Base-by-base conservation (phyloP, 1,140 invertebrate genomes). In the Chrysomallon squamiferum region DNA sequence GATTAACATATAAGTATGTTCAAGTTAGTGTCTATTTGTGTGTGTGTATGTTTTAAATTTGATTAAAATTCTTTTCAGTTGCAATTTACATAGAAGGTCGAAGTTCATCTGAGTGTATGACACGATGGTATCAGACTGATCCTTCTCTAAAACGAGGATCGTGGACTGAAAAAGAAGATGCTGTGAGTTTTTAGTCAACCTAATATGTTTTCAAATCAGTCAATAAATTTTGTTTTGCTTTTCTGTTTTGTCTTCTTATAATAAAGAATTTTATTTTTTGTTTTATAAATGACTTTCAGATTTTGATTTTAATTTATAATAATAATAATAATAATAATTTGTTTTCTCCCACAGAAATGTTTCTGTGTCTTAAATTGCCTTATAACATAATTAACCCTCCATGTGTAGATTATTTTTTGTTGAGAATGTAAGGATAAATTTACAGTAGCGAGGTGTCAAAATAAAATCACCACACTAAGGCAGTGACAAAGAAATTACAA, bases 101-200 rank as follows among this genome's bases (percentile, higher is more conserved):
- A 35, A 84, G 73, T 68, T 56, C 66, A 35, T 47, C 62, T 9
- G 73, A 82, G 54, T 83, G 82, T 58, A 38, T 59, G 18, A 59
- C 57, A 18, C 71, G 82, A 9, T 85, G 71, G 68, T 29, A 45
- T 9, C 68, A 72, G 45, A 72, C 84, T 3, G 73, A 84, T 50
- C 73, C 75, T 2, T 47, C 56, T 6, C 66, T 71, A 1, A 80
- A 73, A 29, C 65, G 66, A 13, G 82, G 83, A 1, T 58, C 69
- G 52, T 85, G 83, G 83, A 73, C 76, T 20, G 61, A 69, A 22
- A 69, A 75, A 27, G 84, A 85, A 63, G 83, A 85, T 74, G 61
- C 62, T 11, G 81, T 84, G 62, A 62, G 77, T 66, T 15, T 33
- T 41, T n/a, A n/a, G 47, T 41, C n/a, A 9, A 33, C 27, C 30